Conservation (phyloP, 2,888 invertebrate species). For the Neoascia interrupta region DNA sequence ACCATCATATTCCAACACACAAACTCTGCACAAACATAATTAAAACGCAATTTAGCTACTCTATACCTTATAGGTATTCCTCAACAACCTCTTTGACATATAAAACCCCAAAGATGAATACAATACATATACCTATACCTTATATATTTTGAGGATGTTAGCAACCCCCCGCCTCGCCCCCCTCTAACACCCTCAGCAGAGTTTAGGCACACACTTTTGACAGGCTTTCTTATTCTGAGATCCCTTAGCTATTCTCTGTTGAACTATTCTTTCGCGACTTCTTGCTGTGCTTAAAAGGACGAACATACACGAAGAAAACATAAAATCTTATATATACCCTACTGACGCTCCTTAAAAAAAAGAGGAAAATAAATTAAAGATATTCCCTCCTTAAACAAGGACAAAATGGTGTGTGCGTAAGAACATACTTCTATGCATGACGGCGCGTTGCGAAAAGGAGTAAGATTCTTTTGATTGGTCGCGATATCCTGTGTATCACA, state of each 20-base stretch:
- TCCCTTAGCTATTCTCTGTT: background rate
- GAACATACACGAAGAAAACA: background rate
- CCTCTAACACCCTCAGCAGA: background rate
- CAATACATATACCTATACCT: background rate
- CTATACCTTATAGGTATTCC: slow-evolving; percentile 6
- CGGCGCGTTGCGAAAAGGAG: slow-evolving; percentile 10
- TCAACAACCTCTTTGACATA: slow-evolving; percentile 22
- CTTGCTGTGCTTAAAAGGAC: background rate
- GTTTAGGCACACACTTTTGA: slow-evolving; percentile 7
- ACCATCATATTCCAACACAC: slow-evolving; percentile 8
- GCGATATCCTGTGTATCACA: slow-evolving; percentile 38
- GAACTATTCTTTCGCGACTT: slow-evolving; percentile 36
- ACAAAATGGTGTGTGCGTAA: slow-evolving; percentile 30
- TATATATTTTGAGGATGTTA: background rate
- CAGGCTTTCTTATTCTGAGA: slow-evolving; percentile 11
- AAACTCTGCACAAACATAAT: slow-evolving; percentile 33
- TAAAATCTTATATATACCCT: slow-evolving; percentile 20
- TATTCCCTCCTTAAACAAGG: slow-evolving; percentile 43
- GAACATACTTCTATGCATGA: background rate
- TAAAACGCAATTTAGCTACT: slow-evolving; percentile 44
- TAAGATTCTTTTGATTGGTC: slow-evolving; percentile 67
- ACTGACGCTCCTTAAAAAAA: slow-evolving; percentile 15
- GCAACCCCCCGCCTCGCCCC: background rate
- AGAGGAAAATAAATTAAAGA: slow-evolving; percentile 24
- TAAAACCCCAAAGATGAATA: background rate